These are phyloP conservation scores for Muntiacus muntjak DNA, from an alignment of 2,113 vertebrate species.

Conservation along the genomic window DNA sequence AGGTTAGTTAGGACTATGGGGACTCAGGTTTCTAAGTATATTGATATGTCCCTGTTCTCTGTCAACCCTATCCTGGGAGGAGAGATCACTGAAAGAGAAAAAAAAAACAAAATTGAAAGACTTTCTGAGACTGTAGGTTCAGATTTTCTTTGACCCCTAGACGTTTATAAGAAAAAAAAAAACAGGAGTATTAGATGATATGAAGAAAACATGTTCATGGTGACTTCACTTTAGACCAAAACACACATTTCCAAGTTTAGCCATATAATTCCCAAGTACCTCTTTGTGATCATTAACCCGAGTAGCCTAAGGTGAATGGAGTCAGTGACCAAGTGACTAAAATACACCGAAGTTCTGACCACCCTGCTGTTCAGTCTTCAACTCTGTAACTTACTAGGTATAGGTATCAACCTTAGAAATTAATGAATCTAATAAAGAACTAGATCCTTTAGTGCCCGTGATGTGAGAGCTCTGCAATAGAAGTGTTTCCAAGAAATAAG, in stretches of 20 bases:
- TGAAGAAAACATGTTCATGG: neutral
- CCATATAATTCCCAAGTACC: neutral
- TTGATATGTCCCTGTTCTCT: neutral
- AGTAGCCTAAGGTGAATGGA: neutral
- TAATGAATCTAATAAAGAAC: neutral
- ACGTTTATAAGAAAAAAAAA: neutral
- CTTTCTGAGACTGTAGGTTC: neutral
- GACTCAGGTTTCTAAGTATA: neutral
- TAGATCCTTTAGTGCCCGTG: neutral
- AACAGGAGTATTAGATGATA: neutral
- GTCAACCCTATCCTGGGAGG: neutral
- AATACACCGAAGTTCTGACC: neutral
- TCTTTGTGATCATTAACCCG: neutral
- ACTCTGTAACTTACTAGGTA: neutral
- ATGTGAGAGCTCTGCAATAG: neutral
- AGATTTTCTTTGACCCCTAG: neutral
- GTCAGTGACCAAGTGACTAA: neutral
- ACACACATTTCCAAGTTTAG: conserved; percentile 3
- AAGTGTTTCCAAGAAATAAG: neutral
- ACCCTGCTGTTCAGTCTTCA: neutral
- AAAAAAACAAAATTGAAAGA: neutral
- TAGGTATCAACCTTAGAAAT: neutral
- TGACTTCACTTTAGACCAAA: neutral
- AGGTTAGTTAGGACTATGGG: neutral
- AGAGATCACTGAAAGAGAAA: neutral